Percentiles rank a stretch among this genome's conserved stretches.
Evolutionary conservation across 2,888 invertebrate genomes (phyloP).

Genomic region (Chymomyza procnemis): DNA sequence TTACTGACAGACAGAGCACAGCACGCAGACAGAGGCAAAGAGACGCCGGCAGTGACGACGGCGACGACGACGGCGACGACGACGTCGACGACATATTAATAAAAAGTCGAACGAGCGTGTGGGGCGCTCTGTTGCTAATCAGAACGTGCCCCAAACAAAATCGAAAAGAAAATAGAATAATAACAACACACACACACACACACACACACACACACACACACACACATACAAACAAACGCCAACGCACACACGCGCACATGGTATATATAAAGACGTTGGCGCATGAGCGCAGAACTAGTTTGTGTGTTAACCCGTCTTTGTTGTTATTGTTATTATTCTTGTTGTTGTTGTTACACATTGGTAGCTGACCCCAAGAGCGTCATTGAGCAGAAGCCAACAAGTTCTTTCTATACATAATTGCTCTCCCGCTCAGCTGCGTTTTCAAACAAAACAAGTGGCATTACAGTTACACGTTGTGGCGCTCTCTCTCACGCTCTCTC

Average conservation of each 20-base stretch:
- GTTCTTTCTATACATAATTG: background rate
- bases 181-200: conserved; percentile 15
- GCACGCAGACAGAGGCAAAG: conserved; percentile 18
- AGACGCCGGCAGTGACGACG: background rate
- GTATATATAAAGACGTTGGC: background rate
- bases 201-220: background rate
- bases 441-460: background rate
- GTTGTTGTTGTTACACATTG: conserved; percentile 10
- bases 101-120: conserved; percentile 1
- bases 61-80: background rate
- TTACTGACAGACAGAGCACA: conserved; percentile 14
- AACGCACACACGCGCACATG: background rate
- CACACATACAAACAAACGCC: background rate
- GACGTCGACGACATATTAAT: background rate
- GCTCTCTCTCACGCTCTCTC: no score
- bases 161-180: conserved; percentile 39
- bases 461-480: background rate
- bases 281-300: conserved; percentile 8
- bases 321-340: conserved; percentile 31
- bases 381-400: background rate
- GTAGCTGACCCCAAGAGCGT: background rate
- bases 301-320: conserved; percentile 1
- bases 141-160: conserved; percentile 48
- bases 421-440: background rate
- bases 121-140: conserved; percentile 55